phyloP scores from a whole-genome alignment of 2,113 vertebrate species.

The Peromyscus maniculatus region DNA sequence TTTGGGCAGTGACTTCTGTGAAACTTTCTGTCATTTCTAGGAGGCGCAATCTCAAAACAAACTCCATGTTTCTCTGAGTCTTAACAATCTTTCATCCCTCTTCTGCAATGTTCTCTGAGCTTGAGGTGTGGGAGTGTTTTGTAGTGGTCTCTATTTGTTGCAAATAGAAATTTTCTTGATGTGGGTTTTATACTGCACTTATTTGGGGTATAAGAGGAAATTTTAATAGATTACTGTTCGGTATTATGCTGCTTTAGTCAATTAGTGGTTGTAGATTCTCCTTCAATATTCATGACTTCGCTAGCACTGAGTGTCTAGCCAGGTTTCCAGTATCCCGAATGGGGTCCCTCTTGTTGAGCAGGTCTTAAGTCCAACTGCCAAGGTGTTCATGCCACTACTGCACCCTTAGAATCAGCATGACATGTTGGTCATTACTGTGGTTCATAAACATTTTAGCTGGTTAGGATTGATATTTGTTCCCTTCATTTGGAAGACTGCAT shows the following conservation, averaged over 20 bases:
- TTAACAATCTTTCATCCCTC: not conserved
- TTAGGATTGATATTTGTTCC: not conserved
- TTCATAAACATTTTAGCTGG: not conserved
- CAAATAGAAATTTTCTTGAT: not conserved
- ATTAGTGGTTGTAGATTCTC: not conserved
- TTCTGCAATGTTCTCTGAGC: not conserved
- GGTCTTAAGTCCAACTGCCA: not conserved
- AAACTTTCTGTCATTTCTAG: not conserved
- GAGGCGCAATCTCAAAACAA: not conserved
- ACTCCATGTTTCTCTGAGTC: fast-evolving
- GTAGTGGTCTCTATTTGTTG: not conserved
- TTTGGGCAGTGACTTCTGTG: not conserved
- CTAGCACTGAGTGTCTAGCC: not conserved
- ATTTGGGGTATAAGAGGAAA: not conserved
- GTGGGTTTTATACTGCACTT: not conserved
- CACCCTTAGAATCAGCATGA: not conserved
- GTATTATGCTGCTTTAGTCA: not conserved
- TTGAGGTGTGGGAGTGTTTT: not conserved
- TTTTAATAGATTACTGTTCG: not conserved
- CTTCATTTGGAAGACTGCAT: not conserved
- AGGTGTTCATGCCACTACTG: not conserved
- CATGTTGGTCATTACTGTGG: not conserved
- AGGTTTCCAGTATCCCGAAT: not conserved
- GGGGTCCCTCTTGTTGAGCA: not conserved
- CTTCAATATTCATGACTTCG: not conserved